These are phyloP conservation scores for Lycocerus yunnanus DNA, from an alignment of 2,888 invertebrate genomes.

Conservation along the genomic window DNA sequence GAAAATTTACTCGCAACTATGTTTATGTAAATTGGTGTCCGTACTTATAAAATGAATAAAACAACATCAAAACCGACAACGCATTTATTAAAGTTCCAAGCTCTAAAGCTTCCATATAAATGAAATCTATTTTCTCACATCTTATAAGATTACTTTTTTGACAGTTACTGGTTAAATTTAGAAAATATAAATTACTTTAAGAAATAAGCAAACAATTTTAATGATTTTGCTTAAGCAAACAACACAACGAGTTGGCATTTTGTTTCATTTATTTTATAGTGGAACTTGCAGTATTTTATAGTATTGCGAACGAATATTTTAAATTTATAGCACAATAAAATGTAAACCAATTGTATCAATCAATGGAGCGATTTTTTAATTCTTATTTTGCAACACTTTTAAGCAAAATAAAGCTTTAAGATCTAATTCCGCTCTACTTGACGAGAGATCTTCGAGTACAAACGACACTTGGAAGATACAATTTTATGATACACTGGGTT, in stretches of 20 bases:
- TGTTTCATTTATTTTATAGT: neutral
- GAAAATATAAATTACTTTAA: slow-evolving; percentile 4
- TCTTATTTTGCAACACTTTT: neutral
- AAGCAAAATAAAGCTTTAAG: neutral
- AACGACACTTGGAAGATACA: neutral
- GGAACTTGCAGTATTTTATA: neutral
- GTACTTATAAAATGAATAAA: slow-evolving; percentile 5
- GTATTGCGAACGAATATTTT: neutral
- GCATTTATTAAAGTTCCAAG: slow-evolving; percentile 4
- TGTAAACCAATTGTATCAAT: no score
- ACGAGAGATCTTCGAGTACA: neutral
- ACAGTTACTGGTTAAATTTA: slow-evolving; percentile 2
- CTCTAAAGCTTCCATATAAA: neutral
- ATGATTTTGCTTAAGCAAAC: neutral
- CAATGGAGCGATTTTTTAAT: no score
- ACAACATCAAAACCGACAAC: slow-evolving; percentile 2
- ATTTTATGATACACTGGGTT: neutral
- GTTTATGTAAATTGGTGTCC: neutral
- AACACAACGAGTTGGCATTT: neutral
- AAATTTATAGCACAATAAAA: no score
- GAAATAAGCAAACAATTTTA: neutral
- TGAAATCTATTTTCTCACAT: slow-evolving; percentile 2
- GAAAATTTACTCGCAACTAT: slow-evolving; percentile 2
- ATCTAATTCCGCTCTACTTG: neutral
- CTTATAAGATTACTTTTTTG: slow-evolving; percentile 5